Evolutionary conservation across 2,113 vertebrate species (phyloP).

Genomic region (Limnothrissa miodon): DNA sequence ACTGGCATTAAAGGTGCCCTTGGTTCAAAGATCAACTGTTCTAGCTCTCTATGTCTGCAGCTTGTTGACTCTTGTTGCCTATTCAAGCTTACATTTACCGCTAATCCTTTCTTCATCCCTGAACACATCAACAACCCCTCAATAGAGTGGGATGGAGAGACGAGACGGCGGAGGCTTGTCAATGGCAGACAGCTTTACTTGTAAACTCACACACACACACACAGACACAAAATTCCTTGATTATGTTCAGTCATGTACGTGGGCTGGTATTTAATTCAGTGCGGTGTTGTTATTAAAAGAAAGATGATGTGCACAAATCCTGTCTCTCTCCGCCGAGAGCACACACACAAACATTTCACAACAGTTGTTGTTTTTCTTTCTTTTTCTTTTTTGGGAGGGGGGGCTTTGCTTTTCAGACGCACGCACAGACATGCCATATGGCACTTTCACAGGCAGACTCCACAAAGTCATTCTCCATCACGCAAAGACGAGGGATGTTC

Average conservation of each 20-base stretch:
- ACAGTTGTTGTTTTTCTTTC: slow-evolving; percentile 12
- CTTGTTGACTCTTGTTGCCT: slow-evolving; percentile 40
- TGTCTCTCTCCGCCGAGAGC: slow-evolving; percentile 13
- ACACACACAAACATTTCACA: not conserved
- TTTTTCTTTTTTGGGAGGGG: not conserved
- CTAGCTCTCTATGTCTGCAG: slow-evolving; percentile 33
- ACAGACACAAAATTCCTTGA: not conserved
- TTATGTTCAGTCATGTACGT: slow-evolving; percentile 31
- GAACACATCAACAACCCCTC: slow-evolving; percentile 40
- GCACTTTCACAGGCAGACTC: not conserved
- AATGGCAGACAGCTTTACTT: slow-evolving; percentile 28
- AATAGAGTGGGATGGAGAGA: slow-evolving; percentile 39
- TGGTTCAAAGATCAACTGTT: slow-evolving; percentile 18
- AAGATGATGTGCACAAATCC: slow-evolving; percentile 39
- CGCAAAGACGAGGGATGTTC: not conserved
- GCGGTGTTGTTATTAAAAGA: slow-evolving; percentile 23
- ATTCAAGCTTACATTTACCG: slow-evolving; percentile 29
- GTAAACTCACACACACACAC: not conserved
- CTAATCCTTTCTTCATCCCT: slow-evolving; percentile 44
- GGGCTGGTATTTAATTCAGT: slow-evolving; percentile 33
- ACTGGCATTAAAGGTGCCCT: slow-evolving; percentile 12
- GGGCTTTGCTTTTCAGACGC: not conserved
- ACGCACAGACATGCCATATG: slow-evolving; percentile 13
- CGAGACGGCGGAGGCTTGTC: slow-evolving; percentile 16
- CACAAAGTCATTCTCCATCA: slow-evolving; percentile 14